Percentiles rank a stretch among this genome's conserved stretches.
Evolutionary conservation across 2,888 invertebrate species (phyloP).

Genomic region (Thera obeliscata): DNA sequence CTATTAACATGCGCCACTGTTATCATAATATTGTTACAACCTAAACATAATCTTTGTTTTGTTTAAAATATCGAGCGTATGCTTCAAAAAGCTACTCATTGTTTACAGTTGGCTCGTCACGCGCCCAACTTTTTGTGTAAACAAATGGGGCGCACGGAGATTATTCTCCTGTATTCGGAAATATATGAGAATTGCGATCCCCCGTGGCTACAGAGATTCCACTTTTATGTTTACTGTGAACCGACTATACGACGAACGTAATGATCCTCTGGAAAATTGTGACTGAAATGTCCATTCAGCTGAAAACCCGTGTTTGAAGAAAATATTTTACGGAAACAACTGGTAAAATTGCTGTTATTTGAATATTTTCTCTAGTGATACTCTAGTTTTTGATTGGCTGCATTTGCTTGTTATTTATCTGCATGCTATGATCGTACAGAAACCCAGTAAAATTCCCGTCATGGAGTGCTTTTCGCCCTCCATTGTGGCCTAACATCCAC

Average conservation of each 20-base stretch:
- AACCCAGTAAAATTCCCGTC: no score
- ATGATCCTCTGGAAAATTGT: constrained; percentile 22
- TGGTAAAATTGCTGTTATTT: constrained; percentile 3
- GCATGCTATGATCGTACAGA: no score
- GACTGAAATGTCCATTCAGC: constrained; percentile 21
- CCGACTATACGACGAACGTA: constrained; percentile 13
- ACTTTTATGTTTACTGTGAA: constrained; percentile 25
- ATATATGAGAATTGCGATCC: constrained; percentile 32
- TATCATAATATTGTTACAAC: constrained; percentile 12
- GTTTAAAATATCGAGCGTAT: constrained; percentile 38
- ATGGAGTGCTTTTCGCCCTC: no score
- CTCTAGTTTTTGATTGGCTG: no score
- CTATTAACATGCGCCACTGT: constrained; percentile 1
- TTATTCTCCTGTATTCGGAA: constrained; percentile 38
- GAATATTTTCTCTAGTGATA: background rate
- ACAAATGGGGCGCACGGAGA: constrained; percentile 44
- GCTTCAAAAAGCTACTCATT: constrained; percentile 42
- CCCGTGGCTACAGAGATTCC: constrained; percentile 26
- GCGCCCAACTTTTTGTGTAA: constrained; percentile 50
- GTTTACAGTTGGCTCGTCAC: constrained; percentile 46
- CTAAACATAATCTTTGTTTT: constrained; percentile 32
- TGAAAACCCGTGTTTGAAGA: constrained; percentile 30
- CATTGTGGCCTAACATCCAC: no score
- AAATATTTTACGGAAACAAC: constrained; percentile 22
- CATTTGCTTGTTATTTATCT: no score